Percentiles rank a stretch among this genome's conserved stretches.
phyloP scores from a whole-genome alignment of 2,888 invertebrate genomes.

The Galerucella pusilla region DNA sequence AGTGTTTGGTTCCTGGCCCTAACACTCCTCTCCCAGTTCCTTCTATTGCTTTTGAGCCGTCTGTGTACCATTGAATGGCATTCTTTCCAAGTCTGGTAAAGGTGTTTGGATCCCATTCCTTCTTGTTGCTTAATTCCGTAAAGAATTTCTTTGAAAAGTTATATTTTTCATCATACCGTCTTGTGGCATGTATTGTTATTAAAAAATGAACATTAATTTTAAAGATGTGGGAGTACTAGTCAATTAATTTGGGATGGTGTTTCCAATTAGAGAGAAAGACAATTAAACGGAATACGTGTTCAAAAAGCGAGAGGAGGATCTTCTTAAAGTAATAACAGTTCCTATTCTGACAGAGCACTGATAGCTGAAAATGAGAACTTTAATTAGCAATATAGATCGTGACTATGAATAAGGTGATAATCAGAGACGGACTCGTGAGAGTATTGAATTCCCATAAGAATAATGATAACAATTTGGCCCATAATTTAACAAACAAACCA shows the following conservation, averaged over 20 bases:
- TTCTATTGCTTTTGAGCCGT: too few species aligned
- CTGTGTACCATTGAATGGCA: too few species aligned
- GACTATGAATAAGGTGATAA: conserved; percentile 65
- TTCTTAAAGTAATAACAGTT: conserved; percentile 53
- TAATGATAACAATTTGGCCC: too few species aligned
- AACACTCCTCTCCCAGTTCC: too few species aligned
- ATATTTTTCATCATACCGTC: too few species aligned
- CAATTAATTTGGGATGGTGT: conserved; percentile 12
- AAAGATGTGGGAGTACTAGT: not conserved
- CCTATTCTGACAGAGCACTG: conserved; percentile 56
- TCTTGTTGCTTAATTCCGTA: too few species aligned
- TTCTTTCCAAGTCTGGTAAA: too few species aligned
- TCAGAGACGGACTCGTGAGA: conserved; percentile 59
- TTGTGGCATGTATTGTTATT: too few species aligned
- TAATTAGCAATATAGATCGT: conserved; percentile 66
- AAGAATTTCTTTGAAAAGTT: too few species aligned
- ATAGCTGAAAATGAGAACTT: conserved; percentile 63
- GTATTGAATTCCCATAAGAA: conserved; percentile 37
- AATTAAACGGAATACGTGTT: conserved; percentile 41
- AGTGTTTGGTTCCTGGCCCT: too few species aligned
- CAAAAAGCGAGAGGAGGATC: conserved; percentile 37
- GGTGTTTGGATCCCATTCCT: too few species aligned
- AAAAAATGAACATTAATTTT: not conserved
- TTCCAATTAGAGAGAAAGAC: conserved; percentile 25
- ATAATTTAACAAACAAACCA: too few species aligned